These are phyloP conservation scores for Chaetodon trifascialis DNA, from an alignment of 2,113 vertebrate genomes.

Conservation along the genomic window DNA sequence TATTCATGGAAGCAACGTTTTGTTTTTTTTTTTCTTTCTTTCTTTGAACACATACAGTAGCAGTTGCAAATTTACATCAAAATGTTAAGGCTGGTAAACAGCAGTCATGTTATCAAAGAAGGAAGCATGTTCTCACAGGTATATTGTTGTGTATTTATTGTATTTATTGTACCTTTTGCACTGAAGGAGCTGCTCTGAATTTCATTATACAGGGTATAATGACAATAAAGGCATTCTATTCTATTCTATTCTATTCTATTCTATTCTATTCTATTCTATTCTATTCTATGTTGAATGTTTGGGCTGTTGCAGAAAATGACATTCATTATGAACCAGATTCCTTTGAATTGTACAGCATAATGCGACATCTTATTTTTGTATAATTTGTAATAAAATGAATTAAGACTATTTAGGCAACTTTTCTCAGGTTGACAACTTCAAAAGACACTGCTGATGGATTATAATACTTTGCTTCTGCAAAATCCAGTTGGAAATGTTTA, in stretches of 20 bases:
- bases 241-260: no score
- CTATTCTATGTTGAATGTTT: not conserved
- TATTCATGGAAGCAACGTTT: not conserved
- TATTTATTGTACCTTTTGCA: no score
- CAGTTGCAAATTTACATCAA: slow-evolving; percentile 10
- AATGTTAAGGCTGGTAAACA: slow-evolving; percentile 18
- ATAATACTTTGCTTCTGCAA: not conserved
- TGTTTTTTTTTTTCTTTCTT: no score
- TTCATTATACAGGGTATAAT: no score
- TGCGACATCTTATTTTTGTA: not conserved
- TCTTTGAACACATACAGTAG: slow-evolving; percentile 28
- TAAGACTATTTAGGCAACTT: not conserved
- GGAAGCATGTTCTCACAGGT: no score
- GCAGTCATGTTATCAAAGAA: slow-evolving; percentile 41
- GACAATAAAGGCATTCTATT: no score
- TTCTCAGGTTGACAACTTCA: not conserved
- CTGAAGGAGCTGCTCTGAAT: no score
- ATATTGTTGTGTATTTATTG: no score
- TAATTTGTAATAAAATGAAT: not conserved
- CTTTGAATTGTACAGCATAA: not conserved
- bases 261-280: no score
- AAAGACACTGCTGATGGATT: not conserved
- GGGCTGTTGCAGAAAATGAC: not conserved
- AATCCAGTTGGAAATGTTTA: not conserved
- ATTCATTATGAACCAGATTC: not conserved